Base-by-base conservation (phyloP, 2,797 vertebrate species). In the Alca torda region DNA sequence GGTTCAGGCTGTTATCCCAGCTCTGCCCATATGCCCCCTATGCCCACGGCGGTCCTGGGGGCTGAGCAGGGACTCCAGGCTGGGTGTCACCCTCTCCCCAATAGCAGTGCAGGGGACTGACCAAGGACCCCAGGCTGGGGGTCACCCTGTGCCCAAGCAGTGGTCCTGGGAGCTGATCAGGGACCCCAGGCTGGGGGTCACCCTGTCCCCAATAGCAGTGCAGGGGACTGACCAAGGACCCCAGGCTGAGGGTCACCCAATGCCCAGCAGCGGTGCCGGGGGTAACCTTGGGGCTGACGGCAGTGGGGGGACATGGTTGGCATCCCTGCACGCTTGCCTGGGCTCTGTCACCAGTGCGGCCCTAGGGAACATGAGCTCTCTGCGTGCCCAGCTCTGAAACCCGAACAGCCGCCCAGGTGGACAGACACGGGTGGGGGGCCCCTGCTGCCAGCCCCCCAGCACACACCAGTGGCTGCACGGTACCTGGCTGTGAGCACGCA, bases 401-500 rank as follows among this genome's bases (percentile, higher is more conserved):
- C 73, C 1, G 73, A 95, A 91, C 28, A 26, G 87, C 50, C 31
- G 16, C 68, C 63, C 45, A 63, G 78, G 70, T 77, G 12, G 50
- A 67, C 7, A 0, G 81, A 84, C 60, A 41, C 0, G 1, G 50
- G 50, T 2, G 0, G 9, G 81, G 53, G 81, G 65, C 56, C 37
- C 56, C 39, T 33, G 35, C 75, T n/a, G 63, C 65, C 5, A 0
- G 37, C 17, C 48, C 63, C 73, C 4, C 4, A 10, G 57, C 63
- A 53, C 68, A 33, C n/a, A 19, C 35, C 2, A 4, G 73, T 5
- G 2, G 59, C 65, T 51, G 83, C 0, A 5, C 70, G 24, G 51
- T 88, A 94, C 96, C 95, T 94, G 93, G 83, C 61, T 57, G 59
- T 6, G 30, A 65, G 90, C 92, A 93, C 84, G 92, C 88, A 75